phyloP scores from a whole-genome alignment of 2,888 invertebrate genomes.

The Tachina grossa region DNA sequence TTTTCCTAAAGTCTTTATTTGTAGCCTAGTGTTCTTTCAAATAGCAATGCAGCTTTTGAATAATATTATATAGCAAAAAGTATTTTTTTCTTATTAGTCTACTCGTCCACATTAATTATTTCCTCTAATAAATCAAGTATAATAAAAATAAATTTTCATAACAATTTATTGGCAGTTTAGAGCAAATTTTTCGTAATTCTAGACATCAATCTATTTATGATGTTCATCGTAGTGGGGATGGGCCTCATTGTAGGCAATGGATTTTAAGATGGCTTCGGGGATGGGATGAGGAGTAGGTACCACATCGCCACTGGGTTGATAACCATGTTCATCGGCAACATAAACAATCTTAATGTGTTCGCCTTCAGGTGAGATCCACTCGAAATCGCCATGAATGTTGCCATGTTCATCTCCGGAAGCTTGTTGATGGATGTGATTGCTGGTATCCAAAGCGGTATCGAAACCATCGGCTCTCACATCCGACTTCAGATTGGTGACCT shows the following conservation, averaged over 20 bases:
- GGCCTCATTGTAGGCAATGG: constrained; percentile 83
- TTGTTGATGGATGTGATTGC: constrained; percentile 74
- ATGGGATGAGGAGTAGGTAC: constrained; percentile 74
- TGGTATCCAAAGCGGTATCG: constrained; percentile 73
- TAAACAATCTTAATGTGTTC: constrained; percentile 75
- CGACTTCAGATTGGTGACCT: constrained; percentile 41
- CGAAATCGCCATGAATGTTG: constrained; percentile 76
- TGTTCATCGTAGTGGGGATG: constrained; percentile 78
- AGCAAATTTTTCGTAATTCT: background rate
- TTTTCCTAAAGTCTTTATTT: too few relatives aligned
- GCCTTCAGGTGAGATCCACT: constrained; percentile 79
- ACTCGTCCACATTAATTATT: too few relatives aligned
- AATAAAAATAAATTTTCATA: background rate
- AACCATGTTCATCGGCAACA: constrained; percentile 78
- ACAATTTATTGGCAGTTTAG: constrained; percentile 40
- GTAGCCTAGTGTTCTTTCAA: too few relatives aligned
- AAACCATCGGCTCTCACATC: constrained; percentile 78
- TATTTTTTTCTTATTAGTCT: too few relatives aligned
- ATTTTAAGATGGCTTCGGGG: constrained; percentile 73
- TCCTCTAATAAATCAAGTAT: background rate
- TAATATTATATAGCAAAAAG: too few relatives aligned
- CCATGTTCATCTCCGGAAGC: constrained; percentile 77
- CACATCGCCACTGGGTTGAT: constrained; percentile 73
- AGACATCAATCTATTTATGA: background rate
- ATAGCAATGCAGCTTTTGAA: too few relatives aligned